phyloP scores from a whole-genome alignment of 35 echinoderm and acorn worm genomes.

The Apostichopus japonicus region DNA sequence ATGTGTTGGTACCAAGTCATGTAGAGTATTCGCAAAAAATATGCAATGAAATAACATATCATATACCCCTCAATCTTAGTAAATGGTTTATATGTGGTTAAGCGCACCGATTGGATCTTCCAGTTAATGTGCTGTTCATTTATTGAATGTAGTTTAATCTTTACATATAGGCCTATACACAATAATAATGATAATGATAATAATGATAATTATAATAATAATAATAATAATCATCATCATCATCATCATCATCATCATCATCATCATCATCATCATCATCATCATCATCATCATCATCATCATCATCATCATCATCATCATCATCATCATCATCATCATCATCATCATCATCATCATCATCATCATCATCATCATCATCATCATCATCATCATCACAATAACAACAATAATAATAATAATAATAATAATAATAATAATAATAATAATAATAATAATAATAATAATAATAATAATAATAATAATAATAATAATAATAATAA shows the following conservation, averaged over 20 bases:
- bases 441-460: slow-evolving; percentile 15
- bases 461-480: slow-evolving; percentile 15
- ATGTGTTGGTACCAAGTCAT: too few species aligned
- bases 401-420: slow-evolving; percentile 13
- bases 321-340: slow-evolving; percentile 9
- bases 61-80: too few species aligned
- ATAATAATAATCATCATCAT: too few species aligned
- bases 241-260: slow-evolving; percentile 8
- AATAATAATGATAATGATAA: slow-evolving; percentile 3
- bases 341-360: slow-evolving; percentile 17
- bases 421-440: slow-evolving; percentile 31
- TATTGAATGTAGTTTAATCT: neutral
- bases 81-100: too few species aligned
- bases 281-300: slow-evolving; percentile 17
- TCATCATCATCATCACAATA: too few species aligned
- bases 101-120: too few species aligned
- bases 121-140: too few species aligned
- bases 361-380: slow-evolving; percentile 12
- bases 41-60: too few species aligned
- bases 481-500: slow-evolving; percentile 15
- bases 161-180: neutral
- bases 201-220: too few species aligned
- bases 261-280: slow-evolving; percentile 9
- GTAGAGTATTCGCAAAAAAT: too few species aligned
- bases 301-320: slow-evolving; percentile 9